Base-by-base conservation (phyloP, 2,797 vertebrate genomes). In the Pseudochaenichthys georgianus region DNA sequence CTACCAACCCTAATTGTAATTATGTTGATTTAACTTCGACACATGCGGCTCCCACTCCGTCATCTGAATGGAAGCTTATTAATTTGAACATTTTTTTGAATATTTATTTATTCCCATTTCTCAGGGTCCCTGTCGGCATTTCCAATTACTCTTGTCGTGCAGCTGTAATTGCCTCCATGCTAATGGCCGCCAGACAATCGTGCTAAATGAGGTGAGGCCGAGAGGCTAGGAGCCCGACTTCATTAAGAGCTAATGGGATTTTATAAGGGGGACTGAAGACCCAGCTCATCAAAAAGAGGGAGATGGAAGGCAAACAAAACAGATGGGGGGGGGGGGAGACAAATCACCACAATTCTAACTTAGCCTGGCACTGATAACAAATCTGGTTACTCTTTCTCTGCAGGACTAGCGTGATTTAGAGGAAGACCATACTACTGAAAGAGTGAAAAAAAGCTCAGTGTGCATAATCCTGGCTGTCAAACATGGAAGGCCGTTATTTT, bases 111-210 rank as follows among this genome's bases (percentile, higher is more conserved):
- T 98, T 97, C 96, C 97, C 97, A 94, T 98, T 98, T 98, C 94
- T 96, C 94, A 95, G 97, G 94, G 95, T 97, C 97, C 97, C 98
- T 97, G 97, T 98, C 96, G 97, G 97, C 98, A 98, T 99, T 99
- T 99, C 97, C 98, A 99, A 99, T 99, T 99, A 99, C 97, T 99
- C 97, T 98, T 96, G 96, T 97, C 95, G 97, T 96, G 96, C 95
- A 96, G 96, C 97, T 98, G 97, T 99, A 99, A 99, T 99, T 99
- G 98, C 97, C 97, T 99, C 96, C 96, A 96, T 95, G 96, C 94
- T 99, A 99, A 99, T 99, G 97, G 98, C 97, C 96, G 96, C 96
- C 96, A 99, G 97, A 99, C 98, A 99, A 99, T 99, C 96, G 97
- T 97, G 96, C 97, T 98, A 98, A 99, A 99, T 99, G 98, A 99